Base-by-base conservation (phyloP, 2,113 vertebrate species). In the human region DNA sequence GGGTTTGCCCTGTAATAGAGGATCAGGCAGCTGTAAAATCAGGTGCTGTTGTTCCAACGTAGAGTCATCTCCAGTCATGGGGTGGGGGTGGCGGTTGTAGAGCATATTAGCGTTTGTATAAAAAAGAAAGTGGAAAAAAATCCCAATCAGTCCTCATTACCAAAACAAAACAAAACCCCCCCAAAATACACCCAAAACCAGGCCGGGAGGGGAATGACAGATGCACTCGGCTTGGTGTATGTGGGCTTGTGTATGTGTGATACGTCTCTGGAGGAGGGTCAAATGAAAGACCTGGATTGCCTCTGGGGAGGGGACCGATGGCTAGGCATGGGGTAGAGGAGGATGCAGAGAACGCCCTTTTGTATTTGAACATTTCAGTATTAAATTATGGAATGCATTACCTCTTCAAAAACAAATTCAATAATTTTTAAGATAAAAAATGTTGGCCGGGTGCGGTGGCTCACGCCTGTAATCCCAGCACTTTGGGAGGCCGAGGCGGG, bases 201-300 rank as follows among this genome's bases (percentile, higher is more conserved):
- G 7, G n/a, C 38, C 18, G 22, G 27, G 30, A 30, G 57, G 9
- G 9, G 10, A 10, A 35, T 20, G 86, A 2, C 3, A 10, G 55
- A 3, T 8, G 3, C 38, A 0, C 40, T 7, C 0, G 1, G 48
- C 40, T 20, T 43, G 3, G 1, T 12, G 8, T 8, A 1, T 3
- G 3, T 20, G 0, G 66, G 66, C 7, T 70, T 25, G 9, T 6
- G 0, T 20, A 17, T 11, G 40, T 16, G 1, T 35, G 3, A 22
- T 12, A 0, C 20, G 0, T 18, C n/a, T 55, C 25, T 14, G 68
- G 76, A n/a, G 40, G 27, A 57, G 73, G 32, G 17, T 32, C 55
- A 6, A 27, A 10, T 5, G 6, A 25, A 40, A 50, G 80, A 8
- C 18, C 0, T 14, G 4, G 50, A 52, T 9, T 16, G 30, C 22